Percentiles rank a stretch among this genome's conserved stretches.
Evolutionary conservation across 2,797 vertebrate genomes (phyloP).

Genomic region (Emydoidea blandingii): DNA sequence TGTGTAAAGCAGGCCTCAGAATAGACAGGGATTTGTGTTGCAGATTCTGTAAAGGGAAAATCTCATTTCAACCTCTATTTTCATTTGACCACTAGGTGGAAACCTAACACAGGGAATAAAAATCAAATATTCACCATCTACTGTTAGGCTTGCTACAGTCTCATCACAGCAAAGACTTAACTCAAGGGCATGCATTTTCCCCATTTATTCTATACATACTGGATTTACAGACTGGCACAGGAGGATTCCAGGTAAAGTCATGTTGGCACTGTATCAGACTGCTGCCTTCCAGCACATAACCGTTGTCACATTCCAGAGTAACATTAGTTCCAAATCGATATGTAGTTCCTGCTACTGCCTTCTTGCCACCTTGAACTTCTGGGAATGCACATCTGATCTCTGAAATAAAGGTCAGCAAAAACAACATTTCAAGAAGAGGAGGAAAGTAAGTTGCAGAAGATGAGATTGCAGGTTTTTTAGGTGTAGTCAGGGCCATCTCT

Average conservation of each 20-base stretch:
- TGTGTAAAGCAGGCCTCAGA: background rate
- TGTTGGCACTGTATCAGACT: conserved; percentile 76
- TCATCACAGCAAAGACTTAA: background rate
- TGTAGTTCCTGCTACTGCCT: conserved; percentile 41
- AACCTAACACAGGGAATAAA: background rate
- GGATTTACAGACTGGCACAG: conserved; percentile 76
- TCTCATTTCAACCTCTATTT: background rate
- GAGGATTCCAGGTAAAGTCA: conserved; percentile 76
- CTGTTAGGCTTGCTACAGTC: background rate
- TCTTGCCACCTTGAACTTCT: conserved; percentile 69
- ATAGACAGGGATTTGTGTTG: background rate
- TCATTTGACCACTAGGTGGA: background rate
- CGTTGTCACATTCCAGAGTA: conserved; percentile 76
- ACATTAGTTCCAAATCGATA: conserved; percentile 68
- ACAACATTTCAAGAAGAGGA: background rate
- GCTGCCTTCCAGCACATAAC: conserved; percentile 73
- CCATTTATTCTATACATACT: conserved; percentile 40
- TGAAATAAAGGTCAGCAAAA: conserved; percentile 54
- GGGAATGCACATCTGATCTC: conserved; percentile 78
- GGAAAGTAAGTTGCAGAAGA: background rate
- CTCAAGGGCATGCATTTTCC: background rate
- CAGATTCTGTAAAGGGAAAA: background rate
- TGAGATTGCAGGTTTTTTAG: background rate
- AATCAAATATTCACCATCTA: background rate
- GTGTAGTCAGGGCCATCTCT: no score